These are phyloP conservation scores for Lepilemur ruficaudatus DNA, from an alignment of 2,797 vertebrate species.

Conservation along the genomic window DNA sequence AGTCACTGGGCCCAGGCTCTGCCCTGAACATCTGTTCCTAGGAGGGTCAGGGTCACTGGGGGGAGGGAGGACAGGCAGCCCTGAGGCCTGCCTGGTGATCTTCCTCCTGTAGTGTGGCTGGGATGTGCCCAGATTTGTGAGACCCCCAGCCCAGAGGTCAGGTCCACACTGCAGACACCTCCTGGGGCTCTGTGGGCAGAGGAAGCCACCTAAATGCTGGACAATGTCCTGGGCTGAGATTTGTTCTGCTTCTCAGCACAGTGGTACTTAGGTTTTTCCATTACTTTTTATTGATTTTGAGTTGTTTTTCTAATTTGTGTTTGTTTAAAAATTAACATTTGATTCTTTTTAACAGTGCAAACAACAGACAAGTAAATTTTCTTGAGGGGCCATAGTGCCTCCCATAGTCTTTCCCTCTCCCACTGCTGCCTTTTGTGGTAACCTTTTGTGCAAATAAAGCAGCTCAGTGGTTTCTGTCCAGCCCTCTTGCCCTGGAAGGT, in stretches of 20 bases:
- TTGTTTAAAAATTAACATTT: neutral
- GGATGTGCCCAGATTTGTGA: neutral
- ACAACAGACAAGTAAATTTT: neutral
- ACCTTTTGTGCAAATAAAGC: too few species aligned
- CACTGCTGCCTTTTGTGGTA: neutral
- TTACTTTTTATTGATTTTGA: neutral
- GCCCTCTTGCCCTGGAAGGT: neutral
- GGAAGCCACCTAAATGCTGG: neutral
- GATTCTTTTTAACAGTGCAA: neutral
- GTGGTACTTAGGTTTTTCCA: neutral
- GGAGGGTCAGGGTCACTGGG: neutral
- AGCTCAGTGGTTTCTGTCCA: neutral
- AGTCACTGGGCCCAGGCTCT: neutral
- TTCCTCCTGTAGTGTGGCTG: neutral
- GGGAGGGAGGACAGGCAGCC: neutral
- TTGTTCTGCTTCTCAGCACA: neutral
- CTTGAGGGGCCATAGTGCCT: neutral
- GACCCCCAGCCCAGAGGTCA: neutral
- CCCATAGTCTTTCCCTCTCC: neutral
- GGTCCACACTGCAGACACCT: neutral
- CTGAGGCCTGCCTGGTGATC: neutral
- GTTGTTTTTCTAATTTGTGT: neutral
- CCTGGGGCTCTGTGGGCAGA: neutral
- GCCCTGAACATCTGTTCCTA: constrained; percentile 57
- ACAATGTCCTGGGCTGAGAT: neutral